Evolutionary conservation across 2,888 invertebrate genomes (phyloP), one percentile per base, ranked within the genome.

Genomic region (Pogonocherus hispidulus): DNA sequence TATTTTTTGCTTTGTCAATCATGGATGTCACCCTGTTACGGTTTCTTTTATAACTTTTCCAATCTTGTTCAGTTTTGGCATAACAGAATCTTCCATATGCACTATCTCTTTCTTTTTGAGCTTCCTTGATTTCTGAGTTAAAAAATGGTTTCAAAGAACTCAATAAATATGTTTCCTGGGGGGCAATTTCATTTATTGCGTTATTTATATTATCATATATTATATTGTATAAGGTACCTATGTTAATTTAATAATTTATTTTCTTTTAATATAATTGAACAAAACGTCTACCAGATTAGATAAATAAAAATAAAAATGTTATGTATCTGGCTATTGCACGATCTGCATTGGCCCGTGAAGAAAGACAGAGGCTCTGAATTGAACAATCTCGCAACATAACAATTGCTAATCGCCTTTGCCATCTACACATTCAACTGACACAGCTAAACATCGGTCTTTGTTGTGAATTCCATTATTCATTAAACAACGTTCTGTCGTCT

Each of bases 371-470:
- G 68, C 59, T 23, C 54, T 64, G 68, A 74, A 73, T 71, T 67
- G 71, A 72, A 68, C 73, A 75, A 75, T 73, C 68, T 67, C 66
- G 68, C 44, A 66, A 37, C 68, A 54, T 65, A 67, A 75, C 71
- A 75, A 74, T 76, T 67, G 67, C 60, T 71, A 74, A 74, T 76
- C 73, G 71, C 64, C 69, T 70, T 69, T 49, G 66, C 63, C 72
- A 70, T 76, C 71, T 76, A 72, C 68, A 69, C 70, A 67, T 70
- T 67, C 60, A 64, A 55, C 62, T 69, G 69, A 69, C 64, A 69
- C 55, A 69, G 68, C 68, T 69, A 66, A 55, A 69, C 65, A 65
- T 62, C 62, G 63, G 57, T 63, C 63, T 66, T 69, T 69, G 66
- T 69, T 66, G 57, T 35, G 41, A 22, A 62, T 62, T 66, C 69